Conservation (phyloP, 2,888 invertebrate species). For the Brenthis daphne region DNA sequence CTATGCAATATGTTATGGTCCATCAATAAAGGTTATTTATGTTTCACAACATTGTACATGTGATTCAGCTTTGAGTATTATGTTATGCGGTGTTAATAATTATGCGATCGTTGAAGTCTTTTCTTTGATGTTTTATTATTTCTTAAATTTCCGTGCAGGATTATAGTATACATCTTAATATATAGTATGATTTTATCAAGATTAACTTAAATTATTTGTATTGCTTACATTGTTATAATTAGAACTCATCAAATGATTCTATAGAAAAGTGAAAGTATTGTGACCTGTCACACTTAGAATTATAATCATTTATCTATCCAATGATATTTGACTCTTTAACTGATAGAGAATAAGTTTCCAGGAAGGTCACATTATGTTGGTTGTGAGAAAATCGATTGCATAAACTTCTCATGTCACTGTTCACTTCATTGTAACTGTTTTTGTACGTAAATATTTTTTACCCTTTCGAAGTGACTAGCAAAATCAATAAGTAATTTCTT, state of each 20-base stretch:
- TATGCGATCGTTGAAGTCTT: conserved; percentile 12
- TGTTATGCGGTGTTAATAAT: not conserved
- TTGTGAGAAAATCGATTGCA: conserved; percentile 36
- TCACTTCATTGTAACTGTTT: conserved; percentile 35
- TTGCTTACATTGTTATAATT: not conserved
- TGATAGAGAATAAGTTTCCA: conserved; percentile 14
- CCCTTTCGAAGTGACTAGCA: not conserved
- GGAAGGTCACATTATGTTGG: conserved; percentile 29
- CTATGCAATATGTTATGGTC: conserved; percentile 34
- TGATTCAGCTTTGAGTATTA: not conserved
- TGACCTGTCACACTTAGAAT: conserved; percentile 44
- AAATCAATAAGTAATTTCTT: not conserved
- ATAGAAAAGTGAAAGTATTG: conserved; percentile 51
- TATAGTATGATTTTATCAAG: not conserved
- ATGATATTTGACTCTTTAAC: conserved; percentile 25
- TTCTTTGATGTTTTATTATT: not conserved
- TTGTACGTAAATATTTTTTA: conserved; percentile 23
- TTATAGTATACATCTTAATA: no score
- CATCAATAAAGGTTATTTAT: conserved; percentile 39
- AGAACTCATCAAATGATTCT: conserved; percentile 29
- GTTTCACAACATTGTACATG: not conserved
- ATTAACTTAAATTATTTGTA: not conserved
- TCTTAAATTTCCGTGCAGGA: no score
- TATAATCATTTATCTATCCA: conserved; percentile 41
- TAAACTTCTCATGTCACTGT: conserved; percentile 36